Base-by-base conservation (phyloP, 2,797 vertebrate genomes). In the Capromys pilorides region DNA sequence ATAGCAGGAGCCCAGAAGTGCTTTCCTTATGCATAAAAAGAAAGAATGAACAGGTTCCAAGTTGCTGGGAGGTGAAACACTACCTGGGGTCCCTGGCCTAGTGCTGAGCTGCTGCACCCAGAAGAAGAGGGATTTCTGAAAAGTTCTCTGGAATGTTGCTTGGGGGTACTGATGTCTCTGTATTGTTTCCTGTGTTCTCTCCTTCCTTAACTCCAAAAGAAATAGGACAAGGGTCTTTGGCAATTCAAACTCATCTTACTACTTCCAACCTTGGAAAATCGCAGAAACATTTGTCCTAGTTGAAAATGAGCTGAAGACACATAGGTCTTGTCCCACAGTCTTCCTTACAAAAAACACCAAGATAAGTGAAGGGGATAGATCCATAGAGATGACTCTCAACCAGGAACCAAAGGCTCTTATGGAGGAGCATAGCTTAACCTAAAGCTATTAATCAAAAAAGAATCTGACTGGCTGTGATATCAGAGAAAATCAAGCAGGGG, bases 141-240 rank as follows among this genome's bases (percentile, higher is more conserved):
- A 79, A 93, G 10, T 6, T 79, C 5, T 62, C 33, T 54, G 51
- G 57, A 71, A 49, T 67, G 0, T 78, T 21, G 22, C 21, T 36
- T 36, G 6, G 28, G 61, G 19, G 5, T 64, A 6, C 21, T 61
- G 33, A 4, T 12, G 54, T 87, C 36, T 78, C 13, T 39, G 11
- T 84, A 66, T 81, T 67, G 13, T 80, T 93, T 94, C 21, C 24
- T 64, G 21, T 86, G 89, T 93, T 5, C 31, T n/a, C 41, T n/a
- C 57, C 28, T 73, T 83, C 78, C 67, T 88, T 66, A 89, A 19
- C 12, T 92, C 36, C 57, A 78, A 82, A 69, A 51, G 31, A 81
- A 91, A 86, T 3, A 83, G 21, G 4, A 64, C 62, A 21, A 90
- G 31, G 13, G 5, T 81, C 90, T 88, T n/a, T 19, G 89, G 18